Conservation (phyloP, 2,113 vertebrate species). For the Eptesicus fuscus region DNA sequence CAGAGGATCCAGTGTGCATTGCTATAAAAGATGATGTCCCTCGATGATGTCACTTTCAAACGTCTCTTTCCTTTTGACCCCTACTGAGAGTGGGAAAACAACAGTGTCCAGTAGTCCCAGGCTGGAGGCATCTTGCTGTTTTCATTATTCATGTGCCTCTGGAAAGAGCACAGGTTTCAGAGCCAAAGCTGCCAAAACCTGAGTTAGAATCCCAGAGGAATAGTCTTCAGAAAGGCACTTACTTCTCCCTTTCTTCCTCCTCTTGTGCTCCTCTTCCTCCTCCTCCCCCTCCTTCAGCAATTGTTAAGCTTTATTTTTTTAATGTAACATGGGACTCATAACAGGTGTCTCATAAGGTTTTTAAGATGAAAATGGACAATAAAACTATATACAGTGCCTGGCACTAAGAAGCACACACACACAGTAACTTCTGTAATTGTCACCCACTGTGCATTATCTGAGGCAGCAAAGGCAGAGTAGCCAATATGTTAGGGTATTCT, state of each 20-base stretch:
- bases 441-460: fast-evolving
- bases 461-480: background rate
- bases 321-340: background rate
- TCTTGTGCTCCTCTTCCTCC: background rate
- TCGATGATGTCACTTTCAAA: background rate
- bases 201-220: background rate
- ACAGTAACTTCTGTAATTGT: background rate
- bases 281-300: background rate
- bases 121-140: background rate
- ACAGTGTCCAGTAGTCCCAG: background rate
- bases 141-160: background rate
- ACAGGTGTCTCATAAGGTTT: background rate
- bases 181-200: background rate
- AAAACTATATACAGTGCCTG: background rate
- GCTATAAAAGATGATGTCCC: background rate
- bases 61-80: background rate
- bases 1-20: background rate
- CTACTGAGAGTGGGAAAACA: background rate
- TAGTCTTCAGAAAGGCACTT: background rate
- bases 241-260: background rate
- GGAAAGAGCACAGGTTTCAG: background rate
- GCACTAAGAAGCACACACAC: background rate
- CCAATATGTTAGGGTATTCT: background rate
- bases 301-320: background rate
- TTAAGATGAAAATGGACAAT: background rate